Evolutionary conservation across 2,888 invertebrate genomes (phyloP), one percentile per base, ranked within the genome.

Genomic region (Polia nebulosa): DNA sequence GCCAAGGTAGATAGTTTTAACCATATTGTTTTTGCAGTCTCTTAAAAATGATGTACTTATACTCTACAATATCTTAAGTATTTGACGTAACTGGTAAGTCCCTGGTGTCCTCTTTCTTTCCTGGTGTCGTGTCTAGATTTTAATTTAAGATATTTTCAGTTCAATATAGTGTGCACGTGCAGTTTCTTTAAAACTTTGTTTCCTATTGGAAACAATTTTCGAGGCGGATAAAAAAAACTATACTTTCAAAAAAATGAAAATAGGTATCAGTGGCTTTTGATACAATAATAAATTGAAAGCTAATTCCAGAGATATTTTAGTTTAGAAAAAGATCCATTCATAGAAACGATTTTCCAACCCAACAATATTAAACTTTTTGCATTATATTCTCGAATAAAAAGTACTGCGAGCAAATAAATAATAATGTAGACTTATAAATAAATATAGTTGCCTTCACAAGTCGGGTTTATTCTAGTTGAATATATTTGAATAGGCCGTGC

Each of bases 401-500:
- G 53, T 73, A 34, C 62, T 29, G 11, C 6, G 41, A 66, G 71
- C 61, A 79, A 77, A 79, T 74, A 71, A 77, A 81, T 73, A 71
- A 63, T 65, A 69, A 25, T 39, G 13, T 22, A 34, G 20, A 64
- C 71, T 80, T 74, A 76, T 75, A 87, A 81, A 87, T 87, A 89
- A 88, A 89, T 88, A 88, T 83, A 88, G 86, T 83, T 80, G 75
- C 81, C 72, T 86, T 80, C 75, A 79, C 74, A 85, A 85, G 79
- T 84, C 66, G 70, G 47, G 81, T 81, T 82, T 86, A 85, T 85
- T 85, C 77, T 84, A 81, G 80, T 79, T 57, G 39, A 69, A 72
- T 84, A 81, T 89, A 88, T 90, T 91, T 90, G 89, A 88, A 89
- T 88, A 89, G 88, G 86, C 55, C 67, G 56, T 70, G 61, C 75